A percentile compares a stretch with the other conserved stretches of the same genome.
Conservation (phyloP, 2,797 vertebrate species). For the Oreochromis mossambicus region DNA sequence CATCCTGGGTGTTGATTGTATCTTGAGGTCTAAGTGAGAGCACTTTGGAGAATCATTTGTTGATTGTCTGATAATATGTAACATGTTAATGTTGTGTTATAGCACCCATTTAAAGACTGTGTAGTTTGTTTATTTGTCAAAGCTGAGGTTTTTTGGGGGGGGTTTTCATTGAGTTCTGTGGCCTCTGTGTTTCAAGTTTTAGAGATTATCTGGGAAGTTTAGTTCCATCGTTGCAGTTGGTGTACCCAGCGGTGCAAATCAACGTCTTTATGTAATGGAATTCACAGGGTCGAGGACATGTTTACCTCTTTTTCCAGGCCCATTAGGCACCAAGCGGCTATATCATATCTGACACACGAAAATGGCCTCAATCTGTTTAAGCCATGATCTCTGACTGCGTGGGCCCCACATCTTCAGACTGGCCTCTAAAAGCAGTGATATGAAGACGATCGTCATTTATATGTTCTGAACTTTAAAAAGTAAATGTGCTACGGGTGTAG, state of each 20-base stretch:
- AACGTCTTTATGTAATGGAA: conserved; percentile 72
- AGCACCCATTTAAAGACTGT: conserved; percentile 12
- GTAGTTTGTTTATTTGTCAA: conserved; percentile 46
- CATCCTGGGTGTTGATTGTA: conserved; percentile 62
- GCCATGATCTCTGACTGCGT: conserved; percentile 66
- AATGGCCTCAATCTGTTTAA: conserved; percentile 72
- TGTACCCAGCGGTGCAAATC: conserved; percentile 62
- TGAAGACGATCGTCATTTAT: conserved; percentile 57
- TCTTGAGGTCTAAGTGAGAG: conserved; percentile 54
- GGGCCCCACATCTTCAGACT: conserved; percentile 48
- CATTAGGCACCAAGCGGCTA: conserved; percentile 71
- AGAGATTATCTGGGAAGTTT: conserved; percentile 43
- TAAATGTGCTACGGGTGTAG: conserved; percentile 60
- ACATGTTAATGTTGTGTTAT: conserved; percentile 28
- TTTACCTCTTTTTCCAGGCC: conserved; percentile 78
- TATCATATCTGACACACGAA: conserved; percentile 73
- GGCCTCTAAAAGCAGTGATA: conserved; percentile 42
- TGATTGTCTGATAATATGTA: conserved; percentile 55
- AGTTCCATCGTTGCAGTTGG: conserved; percentile 37
- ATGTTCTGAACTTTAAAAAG: conserved; percentile 53
- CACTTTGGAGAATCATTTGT: conserved; percentile 59
- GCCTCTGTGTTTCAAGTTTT: conserved; percentile 25
- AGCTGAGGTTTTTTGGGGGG: neutral
- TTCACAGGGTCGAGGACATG: conserved; percentile 73
- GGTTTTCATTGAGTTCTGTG: neutral